phyloP scores from a whole-genome alignment of 2,797 vertebrate genomes.

The Choloepus didactylus region DNA sequence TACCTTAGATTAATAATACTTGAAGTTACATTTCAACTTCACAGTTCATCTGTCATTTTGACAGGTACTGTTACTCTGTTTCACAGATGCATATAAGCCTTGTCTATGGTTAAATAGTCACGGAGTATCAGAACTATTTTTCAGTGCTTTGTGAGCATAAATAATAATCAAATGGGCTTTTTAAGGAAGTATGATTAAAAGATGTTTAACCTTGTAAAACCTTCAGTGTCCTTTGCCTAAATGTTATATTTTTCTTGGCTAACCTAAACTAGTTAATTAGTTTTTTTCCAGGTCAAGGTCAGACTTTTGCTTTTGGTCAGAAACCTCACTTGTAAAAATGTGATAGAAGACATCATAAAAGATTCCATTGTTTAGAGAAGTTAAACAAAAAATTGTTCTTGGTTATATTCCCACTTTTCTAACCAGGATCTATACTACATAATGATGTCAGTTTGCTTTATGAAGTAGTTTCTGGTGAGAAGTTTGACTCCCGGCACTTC shows the following conservation, averaged over 20 bases:
- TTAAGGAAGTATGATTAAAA: background rate
- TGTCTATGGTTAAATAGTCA: background rate
- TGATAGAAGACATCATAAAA: background rate
- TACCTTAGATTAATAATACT: background rate
- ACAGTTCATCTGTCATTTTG: background rate
- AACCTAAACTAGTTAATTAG: background rate
- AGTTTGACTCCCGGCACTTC: constrained; percentile 3
- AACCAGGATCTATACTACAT: background rate
- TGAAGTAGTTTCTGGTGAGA: constrained; percentile 12
- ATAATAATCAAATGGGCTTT: background rate
- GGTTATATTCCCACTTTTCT: background rate
- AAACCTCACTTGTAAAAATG: background rate
- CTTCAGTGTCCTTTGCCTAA: background rate
- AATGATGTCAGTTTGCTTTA: background rate
- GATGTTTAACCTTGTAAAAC: background rate
- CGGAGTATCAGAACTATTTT: background rate
- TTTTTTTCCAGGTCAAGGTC: background rate
- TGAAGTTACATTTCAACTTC: background rate
- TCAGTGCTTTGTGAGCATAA: background rate
- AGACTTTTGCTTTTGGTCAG: background rate
- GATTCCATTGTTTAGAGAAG: background rate
- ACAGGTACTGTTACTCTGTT: background rate
- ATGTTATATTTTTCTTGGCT: background rate
- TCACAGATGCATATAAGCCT: background rate
- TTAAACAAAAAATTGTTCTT: background rate